These are phyloP conservation scores for Anoncus sp. DNA, from an alignment of 2,888 invertebrate species.

Conservation along the genomic window DNA sequence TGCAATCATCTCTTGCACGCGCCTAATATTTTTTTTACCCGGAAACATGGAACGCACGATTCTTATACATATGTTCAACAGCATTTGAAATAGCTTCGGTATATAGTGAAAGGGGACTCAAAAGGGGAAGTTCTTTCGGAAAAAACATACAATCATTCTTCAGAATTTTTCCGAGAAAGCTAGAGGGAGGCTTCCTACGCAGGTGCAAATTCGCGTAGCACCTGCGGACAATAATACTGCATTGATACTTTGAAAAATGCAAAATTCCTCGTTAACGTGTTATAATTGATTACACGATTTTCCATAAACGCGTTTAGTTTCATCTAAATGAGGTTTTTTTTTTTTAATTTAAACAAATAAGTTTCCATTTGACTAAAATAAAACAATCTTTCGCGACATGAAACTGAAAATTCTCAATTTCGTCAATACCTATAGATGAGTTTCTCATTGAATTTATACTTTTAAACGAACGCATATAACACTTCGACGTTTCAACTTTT, in stretches of 20 bases:
- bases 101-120: background rate
- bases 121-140: conserved; percentile 28
- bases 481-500: background rate
- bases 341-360: too few relatives aligned
- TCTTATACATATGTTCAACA: conserved; percentile 27
- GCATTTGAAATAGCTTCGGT: conserved; percentile 13
- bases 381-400: too few relatives aligned
- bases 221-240: background rate
- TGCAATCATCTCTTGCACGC: conserved; percentile 39
- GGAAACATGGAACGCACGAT: conserved; percentile 40
- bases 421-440: too few relatives aligned
- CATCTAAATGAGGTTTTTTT: background rate
- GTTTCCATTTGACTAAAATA: too few relatives aligned
- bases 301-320: background rate
- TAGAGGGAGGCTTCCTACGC: background rate
- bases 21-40: conserved; percentile 53
- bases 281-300: background rate
- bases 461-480: background rate
- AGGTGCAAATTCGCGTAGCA: background rate
- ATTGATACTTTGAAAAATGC: background rate
- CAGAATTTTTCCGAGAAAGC: conserved; percentile 42
- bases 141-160: conserved; percentile 45
- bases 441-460: background rate
- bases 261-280: background rate
- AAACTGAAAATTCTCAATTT: too few relatives aligned